phyloP scores from a whole-genome alignment of 37 sponge, comb jelly and placozoan species.

The Ianthella basta region DNA sequence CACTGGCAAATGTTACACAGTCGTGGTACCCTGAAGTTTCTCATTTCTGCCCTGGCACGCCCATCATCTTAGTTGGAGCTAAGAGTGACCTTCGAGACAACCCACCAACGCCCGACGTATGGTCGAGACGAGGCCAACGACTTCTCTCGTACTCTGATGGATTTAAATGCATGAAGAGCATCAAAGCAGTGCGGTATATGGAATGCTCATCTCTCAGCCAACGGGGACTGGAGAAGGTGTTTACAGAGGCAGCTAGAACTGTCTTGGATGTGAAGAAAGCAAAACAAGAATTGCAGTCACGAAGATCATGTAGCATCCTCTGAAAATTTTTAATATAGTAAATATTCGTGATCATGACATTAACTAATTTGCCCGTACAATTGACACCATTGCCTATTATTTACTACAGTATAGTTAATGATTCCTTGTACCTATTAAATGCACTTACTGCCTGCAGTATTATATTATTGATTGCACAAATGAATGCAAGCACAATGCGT shows the following conservation, averaged over 20 bases:
- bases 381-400: too few relatives aligned
- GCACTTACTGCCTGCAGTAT: too few relatives aligned
- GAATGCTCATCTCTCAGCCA: conserved; percentile 82
- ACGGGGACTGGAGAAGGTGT: conserved; percentile 77
- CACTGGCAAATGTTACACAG: conserved; percentile 54
- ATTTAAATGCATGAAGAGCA: conserved; percentile 59
- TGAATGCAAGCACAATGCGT: too few relatives aligned
- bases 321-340: too few relatives aligned
- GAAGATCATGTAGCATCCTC: too few relatives aligned
- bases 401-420: too few relatives aligned
- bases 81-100: conserved; percentile 81
- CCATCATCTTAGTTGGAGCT: conserved; percentile 77
- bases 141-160: conserved; percentile 74
- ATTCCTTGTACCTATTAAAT: too few relatives aligned
- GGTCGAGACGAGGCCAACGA: conserved; percentile 37
- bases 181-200: conserved; percentile 77
- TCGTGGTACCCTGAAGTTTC: conserved; percentile 76
- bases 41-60: conserved; percentile 81
- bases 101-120: conserved; percentile 40
- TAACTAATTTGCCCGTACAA: too few relatives aligned
- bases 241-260: conserved; percentile 71
- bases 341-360: too few relatives aligned
- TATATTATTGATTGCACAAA: too few relatives aligned
- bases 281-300: too few relatives aligned
- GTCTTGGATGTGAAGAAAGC: too few relatives aligned